Base-by-base conservation (phyloP, 2,113 vertebrate genomes). In the Zosterops borbonicus region DNA sequence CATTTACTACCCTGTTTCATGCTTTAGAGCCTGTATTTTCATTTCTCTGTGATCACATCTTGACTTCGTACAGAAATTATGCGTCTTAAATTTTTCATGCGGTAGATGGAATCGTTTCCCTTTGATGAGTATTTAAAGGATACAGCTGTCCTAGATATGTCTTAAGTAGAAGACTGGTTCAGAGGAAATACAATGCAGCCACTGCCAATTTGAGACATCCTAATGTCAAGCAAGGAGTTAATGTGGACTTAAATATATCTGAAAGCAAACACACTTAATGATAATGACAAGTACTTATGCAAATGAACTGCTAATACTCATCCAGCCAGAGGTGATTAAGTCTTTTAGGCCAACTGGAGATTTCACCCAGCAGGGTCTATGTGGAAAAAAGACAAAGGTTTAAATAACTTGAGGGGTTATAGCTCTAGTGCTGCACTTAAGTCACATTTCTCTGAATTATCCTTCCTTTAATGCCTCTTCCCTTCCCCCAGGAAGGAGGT, bases 231-330 rank as follows among this genome's bases (percentile, higher is more conserved):
- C 52, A 96, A 76, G 55, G 74, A 95, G 95, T 97, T 96, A 97
- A 96, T 81, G 20, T 92, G 53, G 81, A 93, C 49, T 94, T 95
- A 91, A 95, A 96, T 89, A 82, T 88, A 93, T 95, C 94, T 95
- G 92, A 93, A 96, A 94, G 94, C 92, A 97, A 97, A 97, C 82
- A 94, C 82, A 83, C 92, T 96, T 95, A 96, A 95, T 97, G 87
- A 86, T 96, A 97, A 96, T 97, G 94, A 93, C 92, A 95, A 96
- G 92, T 95, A 95, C 75, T 97, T 97, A 97, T 89, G 95, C 88
- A 96, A 96, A 96, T 97, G 67, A 93, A 62, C 90, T 94, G 83
- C 89, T 94, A 94, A 95, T 96, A 93, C 73, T 96, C 76, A 94
- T 97, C 93, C 85, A 95, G 83, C 83, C 92, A 97, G 93, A 97